phyloP scores from a whole-genome alignment of 2,113 vertebrate genomes.

The Cariama cristata region DNA sequence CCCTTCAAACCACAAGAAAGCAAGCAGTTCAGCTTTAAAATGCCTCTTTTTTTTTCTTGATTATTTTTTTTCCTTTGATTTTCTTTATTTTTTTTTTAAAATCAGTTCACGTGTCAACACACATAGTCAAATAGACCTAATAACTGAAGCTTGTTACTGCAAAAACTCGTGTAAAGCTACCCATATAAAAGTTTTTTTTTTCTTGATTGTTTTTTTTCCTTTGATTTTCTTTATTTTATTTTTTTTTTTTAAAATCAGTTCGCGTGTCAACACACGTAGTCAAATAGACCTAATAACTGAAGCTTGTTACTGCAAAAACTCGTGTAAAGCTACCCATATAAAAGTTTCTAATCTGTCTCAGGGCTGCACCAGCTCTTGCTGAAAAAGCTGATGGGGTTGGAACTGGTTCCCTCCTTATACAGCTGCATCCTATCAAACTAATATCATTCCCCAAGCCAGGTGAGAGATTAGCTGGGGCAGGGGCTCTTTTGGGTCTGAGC shows the following conservation, averaged over 20 bases:
- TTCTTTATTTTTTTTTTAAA: neutral
- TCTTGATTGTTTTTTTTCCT: too few relatives aligned
- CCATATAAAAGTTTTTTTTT: too few relatives aligned
- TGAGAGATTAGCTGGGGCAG: neutral
- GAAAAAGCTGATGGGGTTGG: neutral
- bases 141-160: too few relatives aligned
- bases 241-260: too few relatives aligned
- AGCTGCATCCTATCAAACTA: neutral
- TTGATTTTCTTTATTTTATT: too few relatives aligned
- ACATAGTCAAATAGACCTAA: too few relatives aligned
- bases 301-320: neutral
- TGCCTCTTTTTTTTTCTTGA: too few relatives aligned
- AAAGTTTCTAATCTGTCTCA: neutral
- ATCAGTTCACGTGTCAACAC: too few relatives aligned
- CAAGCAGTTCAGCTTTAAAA: neutral
- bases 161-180: too few relatives aligned
- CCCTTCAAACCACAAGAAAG: neutral
- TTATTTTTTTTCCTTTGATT: neutral
- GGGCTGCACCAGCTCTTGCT: neutral
- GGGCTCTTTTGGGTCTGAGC: neutral
- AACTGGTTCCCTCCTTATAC: neutral
- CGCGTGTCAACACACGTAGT: neutral
- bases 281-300: neutral
- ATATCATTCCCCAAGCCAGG: neutral
- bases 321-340: neutral